These are phyloP conservation scores for Neopipo cinnamomea DNA, from an alignment of 2,113 vertebrate genomes.

Conservation along the genomic window DNA sequence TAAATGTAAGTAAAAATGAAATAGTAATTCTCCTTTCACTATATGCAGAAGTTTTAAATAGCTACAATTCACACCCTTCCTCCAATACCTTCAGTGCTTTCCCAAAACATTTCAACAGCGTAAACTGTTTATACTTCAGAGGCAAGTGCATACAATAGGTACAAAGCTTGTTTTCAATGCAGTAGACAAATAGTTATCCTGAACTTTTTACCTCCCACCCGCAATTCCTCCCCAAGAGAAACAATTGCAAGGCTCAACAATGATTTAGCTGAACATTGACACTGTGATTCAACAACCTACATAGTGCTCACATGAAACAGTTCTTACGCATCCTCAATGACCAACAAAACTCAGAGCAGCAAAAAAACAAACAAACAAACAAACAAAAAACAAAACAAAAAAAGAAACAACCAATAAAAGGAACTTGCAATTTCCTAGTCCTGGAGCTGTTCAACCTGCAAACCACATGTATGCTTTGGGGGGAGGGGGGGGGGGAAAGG, in stretches of 20 bases:
- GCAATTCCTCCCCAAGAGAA: neutral
- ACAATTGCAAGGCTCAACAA: slow-evolving; percentile 10
- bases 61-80: neutral
- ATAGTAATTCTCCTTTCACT: neutral
- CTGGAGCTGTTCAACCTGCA: neutral
- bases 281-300: neutral
- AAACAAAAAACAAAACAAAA: neutral
- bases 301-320: neutral
- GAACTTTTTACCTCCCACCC: slow-evolving; percentile 42
- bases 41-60: neutral
- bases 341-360: neutral
- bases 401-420: neutral
- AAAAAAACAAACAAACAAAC: neutral
- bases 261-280: neutral
- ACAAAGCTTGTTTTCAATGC: neutral
- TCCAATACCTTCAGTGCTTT: neutral
- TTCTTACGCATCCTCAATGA: neutral
- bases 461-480: neutral
- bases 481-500: too few species aligned
- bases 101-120: neutral
- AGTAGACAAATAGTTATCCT: neutral
- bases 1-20: neutral
- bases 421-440: neutral
- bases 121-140: slow-evolving; percentile 11
- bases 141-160: slow-evolving; percentile 12